Base-by-base conservation (phyloP, 2,797 vertebrate species). In the Arrhamphus sclerolepis region DNA sequence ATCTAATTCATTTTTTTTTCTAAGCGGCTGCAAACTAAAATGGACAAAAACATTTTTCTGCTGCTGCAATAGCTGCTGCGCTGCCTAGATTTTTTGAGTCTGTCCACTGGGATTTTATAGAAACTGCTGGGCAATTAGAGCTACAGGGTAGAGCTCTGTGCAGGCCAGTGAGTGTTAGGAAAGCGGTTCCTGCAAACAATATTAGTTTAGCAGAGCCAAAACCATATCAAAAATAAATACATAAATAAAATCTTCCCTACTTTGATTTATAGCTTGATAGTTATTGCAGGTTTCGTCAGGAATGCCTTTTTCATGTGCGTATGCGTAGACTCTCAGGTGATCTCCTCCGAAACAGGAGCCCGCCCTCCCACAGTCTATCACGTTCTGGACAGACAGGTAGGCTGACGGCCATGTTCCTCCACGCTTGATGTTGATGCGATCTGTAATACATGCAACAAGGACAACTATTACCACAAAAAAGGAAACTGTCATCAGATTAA, bases 211-310 rank as follows among this genome's bases (percentile, higher is more conserved):
- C 22, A n/a, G 34, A 39, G 17, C 8, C 8, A 10, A 10, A 10
- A 34, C 31, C 8, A 34, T 1, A 34, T 2, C 9, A 34, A 34
- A 34, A 34, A 6, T 29, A 6, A 13, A 1, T 5, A n/a, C n/a
- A n/a, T n/a, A n/a, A n/a, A n/a, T n/a, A n/a, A n/a, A n/a, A 83
- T 4, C 91, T 10, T 10, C 9, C 31, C 10, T 34, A 98, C 96
- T 93, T 84, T 98, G 96, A 77, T 97, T 94, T 84, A 89, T 95
- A 54, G 96, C 96, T 53, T 98, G 96, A 88, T 98, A 98, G 87
- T 98, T 98, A 91, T 98, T 98, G 90, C 96, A 98, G 82, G 96
- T 98, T 84, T 98, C 96, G 0, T 97, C 96, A 0, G 97, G 96
- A 78, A 97, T 95, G 74, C 97, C 97, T 0, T 78, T 88, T 4